Evolutionary conservation across 2,888 invertebrate species (phyloP).

Genomic region (Actias luna): DNA sequence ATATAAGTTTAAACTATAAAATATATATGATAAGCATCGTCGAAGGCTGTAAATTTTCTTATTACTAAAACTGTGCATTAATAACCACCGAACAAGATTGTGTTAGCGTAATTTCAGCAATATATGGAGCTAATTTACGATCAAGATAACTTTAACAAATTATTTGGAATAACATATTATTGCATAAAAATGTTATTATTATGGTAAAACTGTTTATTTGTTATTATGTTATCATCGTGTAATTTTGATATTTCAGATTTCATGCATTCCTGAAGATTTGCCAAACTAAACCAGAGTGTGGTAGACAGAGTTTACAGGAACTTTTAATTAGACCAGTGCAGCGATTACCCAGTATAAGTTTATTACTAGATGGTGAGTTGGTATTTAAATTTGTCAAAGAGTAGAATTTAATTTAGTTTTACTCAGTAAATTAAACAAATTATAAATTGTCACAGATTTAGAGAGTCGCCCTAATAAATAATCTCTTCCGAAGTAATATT

Average conservation of each 20-base stretch:
- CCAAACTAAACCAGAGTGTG: constrained; percentile 96
- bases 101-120: too few species aligned
- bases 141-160: too few species aligned
- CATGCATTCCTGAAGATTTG: constrained; percentile 99
- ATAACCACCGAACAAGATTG: too few species aligned
- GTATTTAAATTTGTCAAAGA: neutral
- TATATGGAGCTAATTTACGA: too few species aligned
- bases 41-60: too few species aligned
- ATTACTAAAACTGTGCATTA: too few species aligned
- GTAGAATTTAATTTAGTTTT: neutral
- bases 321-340: constrained; percentile 98
- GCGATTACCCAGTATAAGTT: constrained; percentile 96
- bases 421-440: neutral
- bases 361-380: constrained; percentile 92
- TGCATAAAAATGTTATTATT: too few species aligned
- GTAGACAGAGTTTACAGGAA: constrained; percentile 96
- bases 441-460: neutral
- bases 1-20: too few species aligned
- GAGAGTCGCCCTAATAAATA: neutral
- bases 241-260: constrained; percentile 80
- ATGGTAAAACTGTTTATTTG: too few species aligned
- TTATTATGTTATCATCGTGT: constrained; percentile 1
- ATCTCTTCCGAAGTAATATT: too few species aligned
- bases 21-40: too few species aligned
- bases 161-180: too few species aligned